Evolutionary conservation across 2,113 vertebrate genomes (phyloP).

Genomic region (Marmota monax): DNA sequence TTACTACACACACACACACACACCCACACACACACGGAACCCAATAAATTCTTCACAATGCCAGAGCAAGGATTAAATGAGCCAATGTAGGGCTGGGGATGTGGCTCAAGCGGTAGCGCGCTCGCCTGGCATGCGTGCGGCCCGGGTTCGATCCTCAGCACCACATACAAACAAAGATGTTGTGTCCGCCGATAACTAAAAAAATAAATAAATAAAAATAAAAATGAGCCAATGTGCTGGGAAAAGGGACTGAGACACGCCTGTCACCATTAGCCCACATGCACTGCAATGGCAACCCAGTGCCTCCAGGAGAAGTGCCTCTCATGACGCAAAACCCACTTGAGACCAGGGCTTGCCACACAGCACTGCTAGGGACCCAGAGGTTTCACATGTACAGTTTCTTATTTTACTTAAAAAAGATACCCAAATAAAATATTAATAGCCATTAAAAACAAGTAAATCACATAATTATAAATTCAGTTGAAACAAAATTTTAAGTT

Average conservation of each 20-base stretch:
- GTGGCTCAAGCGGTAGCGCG: no score
- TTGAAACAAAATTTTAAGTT: constrained; percentile 63
- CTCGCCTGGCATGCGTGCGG: no score
- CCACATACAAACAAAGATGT: no score
- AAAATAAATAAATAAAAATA: no score
- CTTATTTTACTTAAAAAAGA: constrained; percentile 83
- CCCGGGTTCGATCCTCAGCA: no score
- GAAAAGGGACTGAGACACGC: accelerated
- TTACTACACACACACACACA: background rate
- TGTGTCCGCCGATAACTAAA: no score
- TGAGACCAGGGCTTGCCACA: background rate
- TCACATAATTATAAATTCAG: constrained; percentile 69
- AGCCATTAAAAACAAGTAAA: constrained; percentile 79
- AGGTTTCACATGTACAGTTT: background rate
- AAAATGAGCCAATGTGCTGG: accelerated
- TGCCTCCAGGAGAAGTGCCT: no score
- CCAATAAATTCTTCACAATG: background rate
- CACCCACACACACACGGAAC: background rate
- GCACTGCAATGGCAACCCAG: no score
- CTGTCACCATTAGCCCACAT: background rate
- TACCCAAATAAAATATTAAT: constrained; percentile 71
- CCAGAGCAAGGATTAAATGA: background rate
- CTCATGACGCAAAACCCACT: no score
- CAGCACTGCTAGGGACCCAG: background rate
- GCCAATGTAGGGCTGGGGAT: background rate